Conservation (phyloP, 2,888 invertebrate genomes). For the Brenthis ino region DNA sequence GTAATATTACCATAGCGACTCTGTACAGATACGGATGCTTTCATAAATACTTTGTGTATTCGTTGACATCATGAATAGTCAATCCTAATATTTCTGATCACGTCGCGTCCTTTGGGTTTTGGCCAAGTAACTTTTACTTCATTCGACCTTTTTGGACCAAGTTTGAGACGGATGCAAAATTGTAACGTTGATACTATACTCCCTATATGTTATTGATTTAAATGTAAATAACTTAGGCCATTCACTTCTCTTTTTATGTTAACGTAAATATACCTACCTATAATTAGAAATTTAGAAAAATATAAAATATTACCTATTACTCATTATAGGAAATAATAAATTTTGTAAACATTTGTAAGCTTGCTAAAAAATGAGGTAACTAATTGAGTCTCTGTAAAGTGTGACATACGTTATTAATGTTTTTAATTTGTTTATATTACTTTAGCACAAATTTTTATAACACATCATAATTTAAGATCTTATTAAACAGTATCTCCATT, state of each 20-base stretch:
- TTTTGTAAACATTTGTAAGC: no score
- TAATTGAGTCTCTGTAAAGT: no score
- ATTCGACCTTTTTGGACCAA: slow-evolving; percentile 43
- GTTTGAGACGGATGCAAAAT: slow-evolving; percentile 31
- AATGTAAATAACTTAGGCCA: neutral
- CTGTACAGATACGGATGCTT: slow-evolving; percentile 9
- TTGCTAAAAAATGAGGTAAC: no score
- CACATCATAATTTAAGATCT: no score
- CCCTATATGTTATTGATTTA: slow-evolving; percentile 1
- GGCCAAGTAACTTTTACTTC: slow-evolving; percentile 64
- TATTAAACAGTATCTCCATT: no score
- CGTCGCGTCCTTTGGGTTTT: slow-evolving; percentile 63
- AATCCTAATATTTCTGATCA: slow-evolving; percentile 69
- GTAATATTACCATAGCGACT: slow-evolving; percentile 9
- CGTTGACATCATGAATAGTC: slow-evolving; percentile 67
- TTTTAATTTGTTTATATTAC: no score
- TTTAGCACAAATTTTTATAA: no score
- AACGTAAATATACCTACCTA: neutral
- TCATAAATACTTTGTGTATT: slow-evolving; percentile 16
- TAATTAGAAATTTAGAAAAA: no score
- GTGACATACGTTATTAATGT: no score
- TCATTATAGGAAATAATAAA: no score
- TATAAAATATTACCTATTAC: no score
- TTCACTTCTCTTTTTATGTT: neutral
- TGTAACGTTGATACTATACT: slow-evolving; percentile 2